These are phyloP conservation scores for Corythoichthys intestinalis DNA, from an alignment of 2,113 vertebrate species.

Conservation along the genomic window DNA sequence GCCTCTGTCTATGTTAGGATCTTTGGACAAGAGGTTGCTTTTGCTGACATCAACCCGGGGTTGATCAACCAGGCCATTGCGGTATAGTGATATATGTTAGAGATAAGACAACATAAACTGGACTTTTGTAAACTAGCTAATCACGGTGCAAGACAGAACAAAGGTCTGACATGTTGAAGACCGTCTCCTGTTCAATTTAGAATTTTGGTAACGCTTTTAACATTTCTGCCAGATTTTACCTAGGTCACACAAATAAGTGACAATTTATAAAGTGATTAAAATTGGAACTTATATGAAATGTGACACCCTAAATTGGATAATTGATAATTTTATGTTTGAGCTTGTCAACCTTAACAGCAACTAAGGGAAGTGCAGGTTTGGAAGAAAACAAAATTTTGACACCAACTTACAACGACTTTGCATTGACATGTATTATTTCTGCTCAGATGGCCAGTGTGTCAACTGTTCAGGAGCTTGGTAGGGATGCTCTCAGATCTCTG, in stretches of 20 bases:
- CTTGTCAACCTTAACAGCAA: neutral
- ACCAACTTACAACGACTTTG: constrained; percentile 1
- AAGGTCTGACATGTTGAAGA: too few species aligned
- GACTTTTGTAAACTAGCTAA: neutral
- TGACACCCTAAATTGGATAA: too few species aligned
- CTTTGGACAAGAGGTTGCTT: constrained; percentile 78
- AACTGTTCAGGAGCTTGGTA: constrained; percentile 17
- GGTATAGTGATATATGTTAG: constrained; percentile 56
- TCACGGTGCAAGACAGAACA: too few species aligned
- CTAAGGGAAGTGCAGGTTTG: neutral
- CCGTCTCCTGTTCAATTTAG: too few species aligned
- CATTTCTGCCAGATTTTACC: too few species aligned
- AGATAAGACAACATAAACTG: neutral
- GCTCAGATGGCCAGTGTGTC: constrained; percentile 46
- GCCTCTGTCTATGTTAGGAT: constrained; percentile 72
- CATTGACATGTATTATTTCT: neutral
- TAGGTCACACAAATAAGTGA: too few species aligned
- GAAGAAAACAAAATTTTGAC: neutral
- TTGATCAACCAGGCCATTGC: constrained; percentile 59
- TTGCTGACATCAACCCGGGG: constrained; percentile 68
- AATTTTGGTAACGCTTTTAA: too few species aligned
- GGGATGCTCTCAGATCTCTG: constrained; percentile 32
- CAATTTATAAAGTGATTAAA: too few species aligned
- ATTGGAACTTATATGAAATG: too few species aligned
- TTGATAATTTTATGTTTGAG: neutral